These are phyloP conservation scores for Meiosimyza decipiens DNA, from an alignment of 2,888 invertebrate genomes.

Conservation along the genomic window DNA sequence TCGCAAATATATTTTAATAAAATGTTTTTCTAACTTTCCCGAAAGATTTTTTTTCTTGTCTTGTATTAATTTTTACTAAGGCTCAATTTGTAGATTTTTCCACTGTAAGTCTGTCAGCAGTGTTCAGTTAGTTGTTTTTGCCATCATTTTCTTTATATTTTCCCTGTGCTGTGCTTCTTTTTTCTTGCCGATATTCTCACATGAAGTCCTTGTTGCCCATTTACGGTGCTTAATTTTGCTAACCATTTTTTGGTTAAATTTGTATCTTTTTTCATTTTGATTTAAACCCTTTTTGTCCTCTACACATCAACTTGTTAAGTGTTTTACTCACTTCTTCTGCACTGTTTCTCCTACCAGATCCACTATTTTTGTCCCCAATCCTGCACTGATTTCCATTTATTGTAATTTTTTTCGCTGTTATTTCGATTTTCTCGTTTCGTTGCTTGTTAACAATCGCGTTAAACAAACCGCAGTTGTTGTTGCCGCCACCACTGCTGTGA, in stretches of 20 bases:
- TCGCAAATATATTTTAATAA: too few species aligned
- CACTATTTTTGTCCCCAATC: not conserved
- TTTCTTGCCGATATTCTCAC: slow-evolving; percentile 31
- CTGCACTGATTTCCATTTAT: slow-evolving; percentile 25
- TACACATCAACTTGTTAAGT: slow-evolving; percentile 23
- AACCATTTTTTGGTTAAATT: slow-evolving; percentile 29
- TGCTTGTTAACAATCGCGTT: slow-evolving; percentile 61
- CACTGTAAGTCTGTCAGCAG: slow-evolving; percentile 38
- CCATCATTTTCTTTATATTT: slow-evolving; percentile 24
- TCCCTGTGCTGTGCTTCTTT: slow-evolving; percentile 30
- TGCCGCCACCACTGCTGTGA: slow-evolving; percentile 39
- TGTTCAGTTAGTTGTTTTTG: slow-evolving; percentile 40
- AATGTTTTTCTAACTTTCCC: too few species aligned
- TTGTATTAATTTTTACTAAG: not conserved
- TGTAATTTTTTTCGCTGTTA: slow-evolving; percentile 2
- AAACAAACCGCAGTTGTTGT: slow-evolving; percentile 49
- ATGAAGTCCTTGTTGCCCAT: slow-evolving; percentile 31
- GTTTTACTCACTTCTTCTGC: not conserved
- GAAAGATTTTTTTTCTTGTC: too few species aligned
- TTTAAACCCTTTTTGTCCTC: slow-evolving; percentile 40
- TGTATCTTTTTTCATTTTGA: slow-evolving; percentile 17
- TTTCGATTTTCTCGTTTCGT: slow-evolving; percentile 38
- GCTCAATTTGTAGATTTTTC: not conserved
- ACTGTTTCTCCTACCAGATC: not conserved
- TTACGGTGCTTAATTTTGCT: slow-evolving; percentile 38